Percentiles rank a stretch among this genome's conserved stretches.
phyloP scores from a whole-genome alignment of 2,113 vertebrate genomes.

The Loxodonta africana region DNA sequence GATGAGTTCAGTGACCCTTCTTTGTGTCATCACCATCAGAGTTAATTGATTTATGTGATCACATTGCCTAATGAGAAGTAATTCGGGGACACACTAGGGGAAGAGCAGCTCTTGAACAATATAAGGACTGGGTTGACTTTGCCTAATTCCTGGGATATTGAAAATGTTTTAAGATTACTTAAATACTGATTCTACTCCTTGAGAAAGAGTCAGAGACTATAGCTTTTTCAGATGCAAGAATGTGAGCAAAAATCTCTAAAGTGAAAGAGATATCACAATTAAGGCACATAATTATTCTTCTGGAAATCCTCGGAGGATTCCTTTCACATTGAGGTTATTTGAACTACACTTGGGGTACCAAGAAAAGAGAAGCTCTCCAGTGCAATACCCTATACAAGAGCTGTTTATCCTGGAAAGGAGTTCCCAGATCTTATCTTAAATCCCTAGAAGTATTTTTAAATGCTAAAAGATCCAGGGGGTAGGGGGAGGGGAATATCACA shows the following conservation, averaged over 20 bases:
- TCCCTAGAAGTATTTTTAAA: not conserved
- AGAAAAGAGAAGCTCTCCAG: not conserved
- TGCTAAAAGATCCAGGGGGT: not conserved
- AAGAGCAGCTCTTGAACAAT: not conserved
- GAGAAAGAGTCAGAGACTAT: not conserved
- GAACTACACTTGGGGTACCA: not conserved
- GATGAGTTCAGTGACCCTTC: not conserved
- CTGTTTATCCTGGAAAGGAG: too few species aligned
- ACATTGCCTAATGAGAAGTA: not conserved
- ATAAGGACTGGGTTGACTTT: fast-evolving
- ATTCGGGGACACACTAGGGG: not conserved
- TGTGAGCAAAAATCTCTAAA: not conserved
- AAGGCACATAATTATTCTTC: not conserved
- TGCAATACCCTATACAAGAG: not conserved
- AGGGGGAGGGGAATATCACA: not conserved
- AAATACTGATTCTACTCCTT: not conserved
- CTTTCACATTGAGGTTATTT: not conserved
- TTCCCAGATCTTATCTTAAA: not conserved
- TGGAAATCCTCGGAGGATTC: not conserved
- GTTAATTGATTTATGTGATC: not conserved
- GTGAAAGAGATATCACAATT: not conserved
- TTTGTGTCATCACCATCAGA: not conserved
- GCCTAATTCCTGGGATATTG: not conserved
- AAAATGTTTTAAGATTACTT: not conserved
- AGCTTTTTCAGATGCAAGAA: not conserved